Percentiles rank a stretch among this genome's conserved stretches.
Evolutionary conservation across 1,140 invertebrate species (phyloP).

Genomic region (Ceratina australensis): DNA sequence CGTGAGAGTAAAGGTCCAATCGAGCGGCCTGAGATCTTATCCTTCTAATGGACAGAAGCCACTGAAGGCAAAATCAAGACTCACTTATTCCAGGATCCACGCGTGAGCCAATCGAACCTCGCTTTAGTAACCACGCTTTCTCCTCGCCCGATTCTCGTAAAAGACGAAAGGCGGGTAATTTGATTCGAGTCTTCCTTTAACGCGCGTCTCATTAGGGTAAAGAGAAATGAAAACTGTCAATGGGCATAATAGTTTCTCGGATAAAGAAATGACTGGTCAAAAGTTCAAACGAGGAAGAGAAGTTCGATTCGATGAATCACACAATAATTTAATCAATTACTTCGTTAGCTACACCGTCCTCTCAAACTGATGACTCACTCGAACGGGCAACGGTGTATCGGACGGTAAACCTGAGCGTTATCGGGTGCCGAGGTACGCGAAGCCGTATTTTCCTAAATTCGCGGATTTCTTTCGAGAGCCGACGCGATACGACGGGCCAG

Average conservation of each 20-base stretch:
- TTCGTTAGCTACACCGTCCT: constrained; percentile 8
- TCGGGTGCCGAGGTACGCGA: not conserved
- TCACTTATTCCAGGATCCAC: constrained; percentile 46
- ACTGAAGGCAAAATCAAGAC: constrained; percentile 68
- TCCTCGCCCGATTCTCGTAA: too few species aligned
- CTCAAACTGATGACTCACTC: constrained; percentile 1
- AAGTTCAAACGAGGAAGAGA: constrained; percentile 22
- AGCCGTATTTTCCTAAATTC: not conserved
- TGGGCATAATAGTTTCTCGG: constrained; percentile 48
- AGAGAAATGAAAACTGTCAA: constrained; percentile 43
- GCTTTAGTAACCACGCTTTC: too few species aligned
- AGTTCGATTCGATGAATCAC: constrained; percentile 35
- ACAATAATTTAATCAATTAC: constrained; percentile 59
- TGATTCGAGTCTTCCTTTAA: constrained; percentile 2
- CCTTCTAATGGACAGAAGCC: constrained; percentile 75
- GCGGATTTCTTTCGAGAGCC: too few species aligned
- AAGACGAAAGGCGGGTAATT: constrained; percentile 42
- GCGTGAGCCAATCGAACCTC: not conserved
- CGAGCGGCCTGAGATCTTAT: constrained; percentile 68
- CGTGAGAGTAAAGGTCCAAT: constrained; percentile 59
- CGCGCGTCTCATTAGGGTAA: constrained; percentile 38
- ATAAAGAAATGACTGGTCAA: constrained; percentile 47
- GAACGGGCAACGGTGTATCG: not conserved
- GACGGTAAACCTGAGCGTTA: too few species aligned
- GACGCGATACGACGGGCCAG: not conserved